Evolutionary conservation across 2,113 vertebrate genomes (phyloP).

Genomic region (Microtus oregoni): DNA sequence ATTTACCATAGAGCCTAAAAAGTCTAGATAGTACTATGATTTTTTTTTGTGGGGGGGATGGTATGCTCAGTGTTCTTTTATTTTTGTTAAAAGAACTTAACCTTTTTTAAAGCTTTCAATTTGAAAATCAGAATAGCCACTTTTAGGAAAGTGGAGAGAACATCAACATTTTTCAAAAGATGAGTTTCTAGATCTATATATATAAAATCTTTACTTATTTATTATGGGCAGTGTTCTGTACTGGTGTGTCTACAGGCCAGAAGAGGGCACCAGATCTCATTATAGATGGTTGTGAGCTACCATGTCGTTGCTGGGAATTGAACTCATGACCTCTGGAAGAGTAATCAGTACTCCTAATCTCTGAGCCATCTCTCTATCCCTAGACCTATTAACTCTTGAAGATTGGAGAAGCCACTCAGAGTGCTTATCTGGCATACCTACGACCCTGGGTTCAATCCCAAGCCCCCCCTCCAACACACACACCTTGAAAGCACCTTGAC

Average conservation of each 20-base stretch:
- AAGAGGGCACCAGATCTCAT: too few relatives aligned
- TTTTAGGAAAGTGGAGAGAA: slow-evolving; percentile 29
- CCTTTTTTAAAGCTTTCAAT: slow-evolving; percentile 12
- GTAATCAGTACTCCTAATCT: too few relatives aligned
- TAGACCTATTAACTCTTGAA: neutral
- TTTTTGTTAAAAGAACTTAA: neutral
- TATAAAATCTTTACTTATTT: too few relatives aligned
- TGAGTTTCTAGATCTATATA: too few relatives aligned
- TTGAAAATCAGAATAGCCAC: neutral
- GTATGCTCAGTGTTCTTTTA: neutral
- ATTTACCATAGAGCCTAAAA: neutral
- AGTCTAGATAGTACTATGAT: too few relatives aligned
- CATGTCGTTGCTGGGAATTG: too few relatives aligned
- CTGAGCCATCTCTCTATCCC: too few relatives aligned
- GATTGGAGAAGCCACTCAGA: neutral
- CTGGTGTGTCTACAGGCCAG: too few relatives aligned
- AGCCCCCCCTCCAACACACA: neutral
- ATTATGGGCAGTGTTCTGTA: too few relatives aligned
- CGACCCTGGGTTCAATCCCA: neutral
- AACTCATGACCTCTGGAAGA: too few relatives aligned
- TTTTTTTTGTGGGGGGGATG: too few relatives aligned
- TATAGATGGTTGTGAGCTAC: too few relatives aligned
- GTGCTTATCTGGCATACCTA: neutral
- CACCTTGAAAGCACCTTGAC: neutral
- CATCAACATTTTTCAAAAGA: neutral